Evolutionary conservation across 2,797 vertebrate genomes (phyloP).

Genomic region (Malacoctenus gilli): DNA sequence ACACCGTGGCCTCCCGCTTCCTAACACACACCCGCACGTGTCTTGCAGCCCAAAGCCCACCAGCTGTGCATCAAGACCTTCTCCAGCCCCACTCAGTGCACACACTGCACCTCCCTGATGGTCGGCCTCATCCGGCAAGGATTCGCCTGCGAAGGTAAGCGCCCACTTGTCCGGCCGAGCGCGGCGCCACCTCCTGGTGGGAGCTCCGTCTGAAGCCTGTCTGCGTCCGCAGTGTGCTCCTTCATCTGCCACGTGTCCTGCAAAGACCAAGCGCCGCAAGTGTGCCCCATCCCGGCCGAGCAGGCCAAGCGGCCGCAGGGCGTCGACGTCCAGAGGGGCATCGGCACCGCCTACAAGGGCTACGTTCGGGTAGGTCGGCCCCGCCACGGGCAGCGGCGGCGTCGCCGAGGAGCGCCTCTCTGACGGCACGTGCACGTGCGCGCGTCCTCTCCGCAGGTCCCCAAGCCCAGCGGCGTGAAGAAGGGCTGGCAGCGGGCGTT

Average conservation of each 20-base stretch:
- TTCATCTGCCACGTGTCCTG: conserved; percentile 96
- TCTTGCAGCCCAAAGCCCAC: conserved; percentile 91
- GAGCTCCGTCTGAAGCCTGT: too few relatives aligned
- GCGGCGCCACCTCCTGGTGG: too few relatives aligned
- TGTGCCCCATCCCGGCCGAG: conserved; percentile 95
- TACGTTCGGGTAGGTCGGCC: conserved; percentile 89
- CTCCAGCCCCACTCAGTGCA: conserved; percentile 93
- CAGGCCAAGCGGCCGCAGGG: conserved; percentile 95
- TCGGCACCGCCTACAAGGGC: conserved; percentile 96
- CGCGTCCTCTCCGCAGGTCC: conserved; percentile 81
- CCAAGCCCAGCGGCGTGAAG: conserved; percentile 96
- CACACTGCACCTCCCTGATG: conserved; percentile 98
- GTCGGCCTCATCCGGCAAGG: conserved; percentile 94
- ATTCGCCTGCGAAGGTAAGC: conserved; percentile 91
- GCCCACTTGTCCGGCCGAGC: not conserved
- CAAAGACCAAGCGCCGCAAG: conserved; percentile 91
- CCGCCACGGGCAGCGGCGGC: conserved; percentile 69
- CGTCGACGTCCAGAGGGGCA: conserved; percentile 95
- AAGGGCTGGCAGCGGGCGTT: conserved; percentile 97
- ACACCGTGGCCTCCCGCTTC: too few relatives aligned
- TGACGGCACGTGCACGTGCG: too few relatives aligned
- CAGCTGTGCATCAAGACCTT: conserved; percentile 96
- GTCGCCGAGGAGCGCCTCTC: too few relatives aligned
- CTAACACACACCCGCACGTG: too few relatives aligned
- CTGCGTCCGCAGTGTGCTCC: conserved; percentile 87